Evolutionary conservation across 2,888 invertebrate genomes (phyloP).

Genomic region (Invenusta paracnida): DNA sequence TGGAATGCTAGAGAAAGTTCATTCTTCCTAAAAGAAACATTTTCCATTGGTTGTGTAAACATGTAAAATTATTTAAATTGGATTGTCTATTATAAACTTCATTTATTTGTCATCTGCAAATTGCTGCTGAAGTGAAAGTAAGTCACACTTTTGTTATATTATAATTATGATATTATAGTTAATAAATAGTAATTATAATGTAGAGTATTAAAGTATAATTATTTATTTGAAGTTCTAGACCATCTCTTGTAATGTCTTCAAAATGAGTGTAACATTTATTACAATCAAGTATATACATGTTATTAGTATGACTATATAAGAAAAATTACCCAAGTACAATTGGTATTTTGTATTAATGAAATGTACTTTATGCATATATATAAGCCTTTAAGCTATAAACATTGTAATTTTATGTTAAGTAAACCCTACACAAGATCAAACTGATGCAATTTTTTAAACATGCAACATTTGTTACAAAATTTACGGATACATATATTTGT

Average conservation of each 20-base stretch:
- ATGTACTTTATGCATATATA: neutral
- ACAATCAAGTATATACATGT: neutral
- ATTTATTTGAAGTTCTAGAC: neutral
- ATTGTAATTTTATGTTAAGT: neutral
- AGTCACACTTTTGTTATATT: neutral
- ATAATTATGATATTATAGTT: neutral
- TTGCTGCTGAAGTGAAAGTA: neutral
- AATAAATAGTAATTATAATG: neutral
- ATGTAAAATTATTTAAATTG: neutral
- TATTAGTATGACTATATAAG: neutral
- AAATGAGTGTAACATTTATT: neutral
- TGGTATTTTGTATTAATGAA: neutral
- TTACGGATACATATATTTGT: neutral
- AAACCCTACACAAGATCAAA: neutral
- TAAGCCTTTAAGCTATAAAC: neutral
- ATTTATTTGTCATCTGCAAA: neutral
- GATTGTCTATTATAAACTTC: neutral
- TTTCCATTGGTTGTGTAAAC: neutral
- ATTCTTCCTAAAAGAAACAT: neutral
- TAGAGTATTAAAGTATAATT: neutral
- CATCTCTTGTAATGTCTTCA: neutral
- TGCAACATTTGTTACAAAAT: neutral
- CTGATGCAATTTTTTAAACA: neutral
- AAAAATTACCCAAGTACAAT: neutral
- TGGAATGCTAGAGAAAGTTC: neutral